Percentiles rank a stretch among this genome's conserved stretches.
phyloP scores from a whole-genome alignment of 2,113 vertebrate genomes.

The Cichladusa arquata region DNA sequence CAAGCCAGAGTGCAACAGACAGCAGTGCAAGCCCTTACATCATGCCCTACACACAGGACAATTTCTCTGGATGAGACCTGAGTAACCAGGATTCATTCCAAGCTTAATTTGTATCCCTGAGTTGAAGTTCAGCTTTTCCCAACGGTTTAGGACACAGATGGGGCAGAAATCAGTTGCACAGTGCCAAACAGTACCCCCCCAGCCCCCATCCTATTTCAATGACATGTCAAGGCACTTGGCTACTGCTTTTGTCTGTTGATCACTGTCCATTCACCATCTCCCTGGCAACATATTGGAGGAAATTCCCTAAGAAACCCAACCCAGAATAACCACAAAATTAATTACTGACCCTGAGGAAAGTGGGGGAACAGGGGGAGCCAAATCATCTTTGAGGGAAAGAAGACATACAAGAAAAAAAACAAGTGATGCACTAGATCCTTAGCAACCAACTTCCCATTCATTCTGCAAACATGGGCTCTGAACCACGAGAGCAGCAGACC shows the following conservation, averaged over 20 bases:
- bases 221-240: neutral
- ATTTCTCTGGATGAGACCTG: neutral
- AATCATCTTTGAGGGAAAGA: neutral
- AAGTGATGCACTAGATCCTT: neutral
- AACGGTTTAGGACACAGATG: neutral
- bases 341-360: neutral
- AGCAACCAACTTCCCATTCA: neutral
- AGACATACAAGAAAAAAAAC: neutral
- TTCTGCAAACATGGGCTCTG: neutral
- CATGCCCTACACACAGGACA: neutral
- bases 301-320: neutral
- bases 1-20: neutral
- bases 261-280: neutral
- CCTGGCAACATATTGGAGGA: neutral
- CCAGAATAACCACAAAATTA: neutral
- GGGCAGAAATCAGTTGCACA: neutral
- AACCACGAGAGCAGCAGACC: fast-evolving
- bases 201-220: neutral
- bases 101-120: neutral
- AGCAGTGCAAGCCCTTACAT: neutral
- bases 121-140: neutral
- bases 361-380: neutral
- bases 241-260: neutral
- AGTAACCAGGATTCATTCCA: neutral
- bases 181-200: neutral